phyloP scores from a whole-genome alignment of 2,113 vertebrate genomes.

The Brachyhypopomus gauderio region DNA sequence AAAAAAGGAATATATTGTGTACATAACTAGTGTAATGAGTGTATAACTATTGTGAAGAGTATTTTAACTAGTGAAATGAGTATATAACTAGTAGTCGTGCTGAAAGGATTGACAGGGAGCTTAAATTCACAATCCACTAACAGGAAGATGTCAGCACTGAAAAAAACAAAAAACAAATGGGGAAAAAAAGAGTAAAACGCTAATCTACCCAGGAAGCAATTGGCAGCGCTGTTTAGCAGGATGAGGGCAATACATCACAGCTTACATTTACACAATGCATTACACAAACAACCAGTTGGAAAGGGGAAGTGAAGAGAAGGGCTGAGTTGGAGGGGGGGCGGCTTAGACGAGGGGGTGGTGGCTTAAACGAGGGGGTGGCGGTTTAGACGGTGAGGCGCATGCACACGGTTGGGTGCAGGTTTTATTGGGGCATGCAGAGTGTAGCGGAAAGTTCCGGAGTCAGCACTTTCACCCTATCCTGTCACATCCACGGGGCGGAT shows the following conservation, averaged over 20 bases:
- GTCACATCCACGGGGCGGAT: constrained; percentile 42
- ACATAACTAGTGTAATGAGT: too few species aligned
- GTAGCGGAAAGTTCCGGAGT: neutral
- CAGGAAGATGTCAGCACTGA: neutral
- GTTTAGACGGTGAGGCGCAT: neutral
- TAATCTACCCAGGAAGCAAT: constrained; percentile 33
- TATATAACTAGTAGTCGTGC: too few species aligned
- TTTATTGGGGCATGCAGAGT: constrained; percentile 18
- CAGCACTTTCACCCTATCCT: constrained; percentile 61
- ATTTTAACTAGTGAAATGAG: too few species aligned
- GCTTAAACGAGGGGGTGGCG: too few species aligned
- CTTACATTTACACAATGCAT: constrained; percentile 42
- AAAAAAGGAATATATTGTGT: too few species aligned
- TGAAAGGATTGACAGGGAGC: neutral
- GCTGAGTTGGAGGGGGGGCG: neutral
- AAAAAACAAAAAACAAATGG: too few species aligned
- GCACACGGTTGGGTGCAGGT: neutral
- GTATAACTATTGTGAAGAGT: too few species aligned
- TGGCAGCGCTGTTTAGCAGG: constrained; percentile 17
- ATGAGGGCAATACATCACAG: constrained; percentile 41
- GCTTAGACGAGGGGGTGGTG: neutral
- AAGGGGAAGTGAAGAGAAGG: neutral
- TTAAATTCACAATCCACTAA: neutral
- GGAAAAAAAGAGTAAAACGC: neutral
- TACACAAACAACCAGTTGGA: constrained; percentile 11